Conservation (phyloP, 2,113 vertebrate genomes). For the Trogon surrucura region DNA sequence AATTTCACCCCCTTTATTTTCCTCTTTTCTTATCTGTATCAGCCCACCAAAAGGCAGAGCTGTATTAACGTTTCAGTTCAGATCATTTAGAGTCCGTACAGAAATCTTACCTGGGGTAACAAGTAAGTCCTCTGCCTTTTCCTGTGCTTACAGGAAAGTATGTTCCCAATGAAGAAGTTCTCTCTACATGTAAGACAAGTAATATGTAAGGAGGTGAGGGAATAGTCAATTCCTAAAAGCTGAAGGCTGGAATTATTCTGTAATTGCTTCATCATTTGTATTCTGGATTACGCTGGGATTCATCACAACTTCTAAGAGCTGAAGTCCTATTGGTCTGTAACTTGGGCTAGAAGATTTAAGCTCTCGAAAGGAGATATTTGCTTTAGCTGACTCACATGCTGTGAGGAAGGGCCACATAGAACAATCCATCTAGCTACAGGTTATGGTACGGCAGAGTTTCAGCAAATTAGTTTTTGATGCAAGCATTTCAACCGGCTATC, state of each 20-base stretch:
- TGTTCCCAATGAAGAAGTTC: accelerated
- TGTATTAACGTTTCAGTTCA: neutral
- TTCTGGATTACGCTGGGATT: neutral
- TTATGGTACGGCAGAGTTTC: neutral
- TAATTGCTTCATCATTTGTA: neutral
- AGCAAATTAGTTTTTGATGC: neutral
- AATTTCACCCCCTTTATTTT: neutral
- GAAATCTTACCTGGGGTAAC: neutral
- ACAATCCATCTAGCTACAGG: neutral
- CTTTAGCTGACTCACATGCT: neutral
- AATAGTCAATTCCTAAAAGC: neutral
- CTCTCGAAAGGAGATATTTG: neutral
- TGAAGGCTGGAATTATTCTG: neutral
- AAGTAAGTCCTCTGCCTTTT: neutral
- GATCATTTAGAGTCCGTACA: neutral
- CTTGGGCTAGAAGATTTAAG: neutral
- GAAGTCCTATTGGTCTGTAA: neutral
- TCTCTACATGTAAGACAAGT: neutral
- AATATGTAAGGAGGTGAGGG: neutral
- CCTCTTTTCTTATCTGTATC: neutral
- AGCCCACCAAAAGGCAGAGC: neutral
- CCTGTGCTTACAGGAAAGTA: neutral
- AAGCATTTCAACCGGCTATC: neutral
- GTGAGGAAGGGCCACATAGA: neutral
- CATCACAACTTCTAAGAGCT: neutral